These are phyloP conservation scores for Tubulanus polymorphus DNA, from an alignment of 2,888 invertebrate genomes.

Conservation along the genomic window DNA sequence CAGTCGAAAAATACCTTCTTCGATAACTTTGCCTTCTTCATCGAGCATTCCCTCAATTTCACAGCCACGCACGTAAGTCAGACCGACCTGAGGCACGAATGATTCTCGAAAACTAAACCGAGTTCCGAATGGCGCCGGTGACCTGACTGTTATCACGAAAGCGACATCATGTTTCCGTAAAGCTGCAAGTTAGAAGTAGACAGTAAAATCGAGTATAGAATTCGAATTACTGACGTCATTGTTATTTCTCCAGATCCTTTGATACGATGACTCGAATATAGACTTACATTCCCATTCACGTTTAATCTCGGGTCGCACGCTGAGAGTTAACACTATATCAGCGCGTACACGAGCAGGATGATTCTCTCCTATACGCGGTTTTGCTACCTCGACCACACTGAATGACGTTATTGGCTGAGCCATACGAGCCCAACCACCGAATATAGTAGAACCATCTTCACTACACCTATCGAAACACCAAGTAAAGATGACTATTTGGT, in stretches of 20 bases:
- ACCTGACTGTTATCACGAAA: constrained; percentile 87
- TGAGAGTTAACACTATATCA: constrained; percentile 88
- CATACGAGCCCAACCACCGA: constrained; percentile 99
- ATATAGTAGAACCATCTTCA: constrained; percentile 69
- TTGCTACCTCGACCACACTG: constrained; percentile 80
- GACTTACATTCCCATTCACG: constrained; percentile 79
- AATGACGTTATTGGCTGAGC: constrained; percentile 90
- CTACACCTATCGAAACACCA: constrained; percentile 66
- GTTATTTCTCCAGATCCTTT: not conserved
- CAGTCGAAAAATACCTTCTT: constrained; percentile 69
- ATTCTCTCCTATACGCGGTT: constrained; percentile 72
- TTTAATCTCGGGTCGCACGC: constrained; percentile 85
- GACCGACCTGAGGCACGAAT: constrained; percentile 88
- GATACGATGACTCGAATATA: not conserved
- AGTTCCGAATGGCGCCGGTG: constrained; percentile 75
- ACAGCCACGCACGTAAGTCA: constrained; percentile 90
- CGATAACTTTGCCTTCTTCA: constrained; percentile 85
- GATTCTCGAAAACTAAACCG: constrained; percentile 58
- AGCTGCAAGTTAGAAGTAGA: constrained; percentile 46
- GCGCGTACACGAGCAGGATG: constrained; percentile 93
- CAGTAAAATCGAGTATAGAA: not conserved
- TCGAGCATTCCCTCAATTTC: constrained; percentile 98
- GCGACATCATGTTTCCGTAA: constrained; percentile 96
- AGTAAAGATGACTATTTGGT: too few relatives aligned
- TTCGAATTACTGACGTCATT: too few relatives aligned